Percentiles rank a stretch among this genome's conserved stretches.
These are phyloP conservation scores for Lordiphosa clarofinis DNA, from an alignment of 1,140 invertebrate species.

Conservation along the genomic window DNA sequence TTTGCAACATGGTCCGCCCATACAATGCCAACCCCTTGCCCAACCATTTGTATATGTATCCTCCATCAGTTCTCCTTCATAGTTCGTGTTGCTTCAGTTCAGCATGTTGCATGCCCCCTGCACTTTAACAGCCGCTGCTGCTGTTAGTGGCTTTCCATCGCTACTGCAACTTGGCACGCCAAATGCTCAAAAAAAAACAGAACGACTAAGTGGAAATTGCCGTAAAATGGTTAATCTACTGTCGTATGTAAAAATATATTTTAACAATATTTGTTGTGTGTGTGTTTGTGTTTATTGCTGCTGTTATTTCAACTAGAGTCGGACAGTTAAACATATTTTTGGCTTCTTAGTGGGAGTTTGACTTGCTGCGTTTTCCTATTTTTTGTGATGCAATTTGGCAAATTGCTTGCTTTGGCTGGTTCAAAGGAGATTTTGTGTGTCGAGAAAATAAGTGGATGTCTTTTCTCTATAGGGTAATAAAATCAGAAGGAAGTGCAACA, in stretches of 20 bases:
- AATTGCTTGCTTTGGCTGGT: constrained; percentile 26
- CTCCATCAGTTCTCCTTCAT: constrained; percentile 21
- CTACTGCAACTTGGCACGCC: constrained; percentile 11
- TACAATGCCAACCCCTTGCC: not conserved
- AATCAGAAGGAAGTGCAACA: too few species aligned
- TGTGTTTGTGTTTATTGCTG: not conserved
- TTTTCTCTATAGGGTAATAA: too few species aligned
- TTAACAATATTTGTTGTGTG: constrained; percentile 39
- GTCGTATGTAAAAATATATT: constrained; percentile 51
- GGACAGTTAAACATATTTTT: constrained; percentile 22
- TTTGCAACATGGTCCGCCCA: constrained; percentile 25
- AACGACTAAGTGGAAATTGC: constrained; percentile 10
- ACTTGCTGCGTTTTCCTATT: constrained; percentile 9
- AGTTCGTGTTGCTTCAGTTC: constrained; percentile 20
- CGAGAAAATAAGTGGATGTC: too few species aligned
- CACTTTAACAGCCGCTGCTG: constrained; percentile 37
- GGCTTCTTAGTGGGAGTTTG: constrained; percentile 33
- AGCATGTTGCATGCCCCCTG: constrained; percentile 45
- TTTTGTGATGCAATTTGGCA: constrained; percentile 30
- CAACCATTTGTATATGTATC: not conserved
- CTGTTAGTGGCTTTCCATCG: constrained; percentile 9
- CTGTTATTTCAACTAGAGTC: too few species aligned
- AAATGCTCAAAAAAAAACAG: too few species aligned
- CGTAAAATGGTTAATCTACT: constrained; percentile 60
- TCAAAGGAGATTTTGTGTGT: too few species aligned